Base-by-base conservation (phyloP, 1,140 invertebrate species). In the Halesus radiatus region DNA sequence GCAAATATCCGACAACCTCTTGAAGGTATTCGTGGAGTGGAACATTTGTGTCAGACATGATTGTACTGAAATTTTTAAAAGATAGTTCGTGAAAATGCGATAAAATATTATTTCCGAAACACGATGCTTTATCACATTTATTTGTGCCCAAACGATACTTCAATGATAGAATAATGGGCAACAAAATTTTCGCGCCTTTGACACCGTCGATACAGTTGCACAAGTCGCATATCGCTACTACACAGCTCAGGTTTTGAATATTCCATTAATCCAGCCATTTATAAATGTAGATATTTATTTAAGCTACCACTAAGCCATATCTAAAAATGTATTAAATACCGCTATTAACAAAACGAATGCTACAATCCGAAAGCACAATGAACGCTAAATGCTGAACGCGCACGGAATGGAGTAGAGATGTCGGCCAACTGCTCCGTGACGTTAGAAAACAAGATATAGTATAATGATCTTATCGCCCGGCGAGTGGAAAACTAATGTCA, bases 351-450 rank as follows among this genome's bases (percentile, higher is more conserved):
- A 45, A 45, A 45, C 10, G 37, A 45, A 79, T 64, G 7, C 37
- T 13, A 45, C 37, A 45, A 45, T 45, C 37, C 37, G 10, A 45
- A 45, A 74, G 64, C 78, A 73, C 74, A 75, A 79, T 70, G 64
- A 62, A 66, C 54, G 37, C 37, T 13, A 45, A 45, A 45, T 13
- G 37, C 37, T 32, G 32, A 32, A 32, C 32, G 32, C 32, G 54
- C 53, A 52, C 32, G 45, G 29, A 10, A 45, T 13, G 8, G 37
- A 45, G 10, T 45, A 45, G 37, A 45, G 7, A 79, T 72, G 70
- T 74, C 70, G 56, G 78, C 54, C 70, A 32, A 64, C 56, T 29
- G 58, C 70, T 74, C 78, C 78, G 78, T 79, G 78, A 75, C 70
- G 8, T 37, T 64, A 79, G 78, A 62, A 50, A 72, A 22, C 66